Evolutionary conservation across 2,797 vertebrate species (phyloP).

Genomic region (Alectoris magna): DNA sequence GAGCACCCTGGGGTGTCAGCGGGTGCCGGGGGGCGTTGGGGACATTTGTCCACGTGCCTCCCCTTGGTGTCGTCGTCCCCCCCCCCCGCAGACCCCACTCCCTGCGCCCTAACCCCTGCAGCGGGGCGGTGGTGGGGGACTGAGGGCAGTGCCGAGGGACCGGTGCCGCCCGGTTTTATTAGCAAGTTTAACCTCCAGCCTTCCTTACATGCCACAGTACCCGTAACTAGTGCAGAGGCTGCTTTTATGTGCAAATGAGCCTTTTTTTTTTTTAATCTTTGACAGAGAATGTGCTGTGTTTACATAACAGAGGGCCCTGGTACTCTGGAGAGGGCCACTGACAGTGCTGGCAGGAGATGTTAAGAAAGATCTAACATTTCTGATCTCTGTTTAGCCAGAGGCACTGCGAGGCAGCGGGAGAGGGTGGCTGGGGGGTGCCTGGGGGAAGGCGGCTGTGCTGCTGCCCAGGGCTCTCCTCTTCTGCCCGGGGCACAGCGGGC

Average conservation of each 20-base stretch:
- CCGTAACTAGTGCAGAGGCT: slow-evolving; percentile 72
- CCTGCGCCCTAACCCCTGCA: rapidly evolving
- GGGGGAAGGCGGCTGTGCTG: not conserved
- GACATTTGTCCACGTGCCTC: rapidly evolving
- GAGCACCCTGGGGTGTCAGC: not conserved
- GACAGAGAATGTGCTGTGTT: slow-evolving; percentile 81
- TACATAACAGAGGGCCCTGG: slow-evolving; percentile 82
- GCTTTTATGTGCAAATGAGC: slow-evolving; percentile 90
- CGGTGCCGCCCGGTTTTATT: slow-evolving; percentile 73
- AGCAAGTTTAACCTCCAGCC: slow-evolving; percentile 87
- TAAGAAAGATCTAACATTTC: slow-evolving; percentile 84
- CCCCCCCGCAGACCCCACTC: rapidly evolving
- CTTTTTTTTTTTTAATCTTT: slow-evolving; percentile 77
- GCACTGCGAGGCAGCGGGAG: slow-evolving; percentile 79
- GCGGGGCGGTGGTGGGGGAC: not conserved
- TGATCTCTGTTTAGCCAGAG: slow-evolving; percentile 86
- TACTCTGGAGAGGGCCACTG: slow-evolving; percentile 81
- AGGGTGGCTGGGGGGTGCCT: slow-evolving; percentile 76
- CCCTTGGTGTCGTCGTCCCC: too few relatives aligned
- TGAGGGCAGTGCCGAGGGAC: not conserved
- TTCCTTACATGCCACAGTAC: slow-evolving; percentile 81
- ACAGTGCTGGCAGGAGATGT: slow-evolving; percentile 81
- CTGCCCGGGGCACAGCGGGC: not conserved
- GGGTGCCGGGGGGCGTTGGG: rapidly evolving
- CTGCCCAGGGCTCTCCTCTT: not conserved